phyloP scores from a whole-genome alignment of 2,797 vertebrate genomes.

The Aythya fuligula region DNA sequence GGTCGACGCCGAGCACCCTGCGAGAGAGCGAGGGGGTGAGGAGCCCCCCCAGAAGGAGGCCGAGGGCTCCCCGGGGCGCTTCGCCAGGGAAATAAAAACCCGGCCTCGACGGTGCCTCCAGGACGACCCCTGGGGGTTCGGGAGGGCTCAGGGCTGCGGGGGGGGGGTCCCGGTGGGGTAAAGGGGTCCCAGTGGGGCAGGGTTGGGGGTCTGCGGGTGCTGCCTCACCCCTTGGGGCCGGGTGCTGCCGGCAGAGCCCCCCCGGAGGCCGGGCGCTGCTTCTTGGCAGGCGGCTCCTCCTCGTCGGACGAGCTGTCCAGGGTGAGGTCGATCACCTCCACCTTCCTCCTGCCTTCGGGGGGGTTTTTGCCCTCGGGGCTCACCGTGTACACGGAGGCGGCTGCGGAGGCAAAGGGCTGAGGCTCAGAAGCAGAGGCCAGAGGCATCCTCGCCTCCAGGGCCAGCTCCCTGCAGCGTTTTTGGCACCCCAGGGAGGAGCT shows the following conservation, averaged over 20 bases:
- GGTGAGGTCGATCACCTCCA: conserved; percentile 80
- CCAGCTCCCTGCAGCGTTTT: no score
- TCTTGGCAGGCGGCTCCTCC: conserved; percentile 74
- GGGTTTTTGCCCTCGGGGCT: conserved; percentile 56
- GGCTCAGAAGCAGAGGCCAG: accelerated
- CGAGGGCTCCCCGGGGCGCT: no score
- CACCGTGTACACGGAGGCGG: conserved; percentile 61
- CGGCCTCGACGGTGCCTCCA: no score
- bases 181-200: no score
- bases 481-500: not conserved
- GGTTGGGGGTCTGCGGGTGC: accelerated
- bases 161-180: no score
- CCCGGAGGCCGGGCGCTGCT: conserved; percentile 58
- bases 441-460: no score
- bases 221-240: conserved; percentile 75
- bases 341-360: conserved; percentile 70
- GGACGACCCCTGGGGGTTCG: no score
- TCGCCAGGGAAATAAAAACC: no score
- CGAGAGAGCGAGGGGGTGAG: no score
- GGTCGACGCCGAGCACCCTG: no score
- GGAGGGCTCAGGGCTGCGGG: no score
- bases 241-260: not conserved
- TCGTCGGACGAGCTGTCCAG: conserved; percentile 81
- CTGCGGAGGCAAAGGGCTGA: not conserved
- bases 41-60: no score